Percentiles rank a stretch among this genome's conserved stretches.
Conservation (phyloP, 2,888 invertebrate species). For the Dichetophora obliterata region DNA sequence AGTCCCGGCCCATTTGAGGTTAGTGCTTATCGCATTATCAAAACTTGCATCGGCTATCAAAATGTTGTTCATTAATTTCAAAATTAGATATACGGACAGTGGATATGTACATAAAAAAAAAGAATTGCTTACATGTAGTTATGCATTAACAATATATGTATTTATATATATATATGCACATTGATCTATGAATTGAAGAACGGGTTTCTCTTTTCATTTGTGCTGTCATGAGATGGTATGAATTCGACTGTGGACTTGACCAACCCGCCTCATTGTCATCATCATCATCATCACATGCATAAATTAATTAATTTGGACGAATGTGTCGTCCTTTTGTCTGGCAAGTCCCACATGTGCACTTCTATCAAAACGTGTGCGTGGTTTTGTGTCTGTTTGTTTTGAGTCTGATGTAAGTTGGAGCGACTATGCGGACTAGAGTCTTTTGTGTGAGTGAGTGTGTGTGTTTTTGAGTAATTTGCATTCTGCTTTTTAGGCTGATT, state of each 20-base stretch:
- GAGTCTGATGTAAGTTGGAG: not conserved
- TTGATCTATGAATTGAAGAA: no score
- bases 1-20: slow-evolving; percentile 8
- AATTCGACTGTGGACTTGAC: slow-evolving; percentile 32
- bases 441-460: slow-evolving; percentile 21
- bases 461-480: slow-evolving; percentile 61
- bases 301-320: slow-evolving; percentile 67
- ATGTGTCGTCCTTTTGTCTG: slow-evolving; percentile 68
- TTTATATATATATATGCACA: slow-evolving; percentile 27
- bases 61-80: slow-evolving; percentile 68
- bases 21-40: slow-evolving; percentile 52
- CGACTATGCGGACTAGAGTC: not conserved
- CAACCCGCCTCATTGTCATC: slow-evolving; percentile 22
- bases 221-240: slow-evolving; percentile 34
- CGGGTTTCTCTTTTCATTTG: slow-evolving; percentile 3
- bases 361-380: not conserved
- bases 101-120: slow-evolving; percentile 27
- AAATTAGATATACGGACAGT: slow-evolving; percentile 59
- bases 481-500: slow-evolving; percentile 60
- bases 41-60: slow-evolving; percentile 63
- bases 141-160: no score
- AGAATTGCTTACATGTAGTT: no score
- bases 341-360: slow-evolving; percentile 48
- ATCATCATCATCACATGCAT: slow-evolving; percentile 57
- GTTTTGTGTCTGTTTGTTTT: not conserved